Conservation (phyloP, 2,113 vertebrate genomes). For the Indicator indicator region DNA sequence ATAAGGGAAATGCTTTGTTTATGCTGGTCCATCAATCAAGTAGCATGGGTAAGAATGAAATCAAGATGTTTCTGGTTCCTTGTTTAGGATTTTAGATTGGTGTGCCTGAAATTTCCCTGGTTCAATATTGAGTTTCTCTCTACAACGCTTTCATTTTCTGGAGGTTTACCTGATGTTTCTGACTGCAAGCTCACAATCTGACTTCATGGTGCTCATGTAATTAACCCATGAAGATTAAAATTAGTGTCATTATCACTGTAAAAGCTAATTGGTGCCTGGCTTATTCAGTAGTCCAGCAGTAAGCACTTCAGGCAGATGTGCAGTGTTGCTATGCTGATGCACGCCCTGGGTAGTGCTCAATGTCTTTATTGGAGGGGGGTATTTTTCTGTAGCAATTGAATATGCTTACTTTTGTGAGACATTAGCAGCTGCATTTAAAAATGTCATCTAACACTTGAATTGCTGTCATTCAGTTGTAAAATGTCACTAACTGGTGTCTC, state of each 20-base stretch:
- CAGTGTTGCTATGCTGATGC: background rate
- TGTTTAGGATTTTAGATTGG: background rate
- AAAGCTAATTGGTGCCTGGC: constrained; percentile 51
- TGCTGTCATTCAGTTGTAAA: background rate
- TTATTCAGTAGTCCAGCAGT: constrained; percentile 20
- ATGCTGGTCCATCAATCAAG: background rate
- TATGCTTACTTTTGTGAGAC: background rate
- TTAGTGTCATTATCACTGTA: constrained; percentile 46
- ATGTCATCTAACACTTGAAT: background rate
- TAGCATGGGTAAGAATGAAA: background rate
- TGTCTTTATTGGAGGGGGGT: background rate
- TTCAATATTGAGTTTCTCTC: background rate
- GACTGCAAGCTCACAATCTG: background rate
- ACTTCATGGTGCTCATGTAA: constrained; percentile 22
- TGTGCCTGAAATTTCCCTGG: background rate
- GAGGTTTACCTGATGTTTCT: background rate
- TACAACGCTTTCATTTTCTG: background rate
- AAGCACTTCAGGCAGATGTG: constrained; percentile 18
- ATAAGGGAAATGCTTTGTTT: background rate
- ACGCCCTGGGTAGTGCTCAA: background rate
- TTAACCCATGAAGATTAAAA: constrained; percentile 59
- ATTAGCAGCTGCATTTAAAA: background rate
- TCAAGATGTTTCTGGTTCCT: background rate
- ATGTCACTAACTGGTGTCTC: background rate
- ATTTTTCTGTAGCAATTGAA: background rate